Evolutionary conservation across 37 sponge, comb jelly and placozoan genomes (phyloP).

Genomic region (Haliclona indistincta): DNA sequence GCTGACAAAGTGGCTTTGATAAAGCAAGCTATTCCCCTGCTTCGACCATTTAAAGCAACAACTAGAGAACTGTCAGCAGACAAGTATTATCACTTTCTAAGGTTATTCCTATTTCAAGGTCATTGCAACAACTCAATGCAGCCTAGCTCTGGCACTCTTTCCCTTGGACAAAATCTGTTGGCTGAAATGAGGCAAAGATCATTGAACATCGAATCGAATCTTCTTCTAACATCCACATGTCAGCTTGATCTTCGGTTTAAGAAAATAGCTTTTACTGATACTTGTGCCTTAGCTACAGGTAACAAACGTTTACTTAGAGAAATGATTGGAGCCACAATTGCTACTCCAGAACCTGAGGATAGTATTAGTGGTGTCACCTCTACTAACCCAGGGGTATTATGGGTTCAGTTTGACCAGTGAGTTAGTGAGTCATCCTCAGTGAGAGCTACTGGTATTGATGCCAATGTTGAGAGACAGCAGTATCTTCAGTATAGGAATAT

Average conservation of each 20-base stretch:
- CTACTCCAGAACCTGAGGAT: no score
- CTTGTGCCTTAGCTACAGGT: neutral
- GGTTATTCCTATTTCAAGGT: no score
- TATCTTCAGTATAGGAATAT: no score
- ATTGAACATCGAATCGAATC: neutral
- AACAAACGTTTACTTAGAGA: neutral
- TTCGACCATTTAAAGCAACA: constrained; percentile 1
- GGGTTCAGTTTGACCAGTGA: no score
- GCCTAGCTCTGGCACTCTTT: neutral
- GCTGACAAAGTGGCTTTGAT: neutral
- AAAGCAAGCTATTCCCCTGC: neutral
- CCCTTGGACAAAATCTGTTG: neutral
- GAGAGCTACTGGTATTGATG: no score
- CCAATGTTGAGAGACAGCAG: no score
- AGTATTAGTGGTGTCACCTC: no score
- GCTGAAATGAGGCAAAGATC: neutral
- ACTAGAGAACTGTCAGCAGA: constrained; percentile 14
- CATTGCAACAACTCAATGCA: no score
- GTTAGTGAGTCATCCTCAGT: no score
- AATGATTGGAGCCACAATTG: no score
- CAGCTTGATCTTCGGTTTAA: neutral
- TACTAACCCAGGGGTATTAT: no score
- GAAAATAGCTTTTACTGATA: neutral
- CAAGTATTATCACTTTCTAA: neutral
- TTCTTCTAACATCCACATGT: neutral